Conservation (phyloP, 2,113 vertebrate genomes). For the Onychorhynchus coronatus region DNA sequence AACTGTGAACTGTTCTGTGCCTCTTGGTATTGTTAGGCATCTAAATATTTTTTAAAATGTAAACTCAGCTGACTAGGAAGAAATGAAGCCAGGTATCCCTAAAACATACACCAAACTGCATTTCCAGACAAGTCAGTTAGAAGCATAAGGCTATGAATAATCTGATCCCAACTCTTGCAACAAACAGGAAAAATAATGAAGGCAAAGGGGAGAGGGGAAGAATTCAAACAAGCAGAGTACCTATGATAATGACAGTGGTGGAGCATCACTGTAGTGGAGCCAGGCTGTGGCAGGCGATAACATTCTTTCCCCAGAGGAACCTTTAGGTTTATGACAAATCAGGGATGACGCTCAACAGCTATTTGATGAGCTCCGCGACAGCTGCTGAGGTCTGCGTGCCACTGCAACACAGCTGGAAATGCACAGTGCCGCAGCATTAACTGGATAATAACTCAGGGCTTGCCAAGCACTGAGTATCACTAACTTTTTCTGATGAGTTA, state of each 20-base stretch:
- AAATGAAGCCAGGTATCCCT: not conserved
- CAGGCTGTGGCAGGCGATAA: not conserved
- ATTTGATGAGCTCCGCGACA: slow-evolving; percentile 63
- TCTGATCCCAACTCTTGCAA: not conserved
- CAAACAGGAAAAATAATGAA: not conserved
- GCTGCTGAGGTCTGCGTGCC: slow-evolving; percentile 48
- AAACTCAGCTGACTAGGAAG: not conserved
- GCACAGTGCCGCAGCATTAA: slow-evolving; percentile 28
- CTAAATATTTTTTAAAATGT: not conserved
- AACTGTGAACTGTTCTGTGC: not conserved
- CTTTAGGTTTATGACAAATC: slow-evolving; percentile 60
- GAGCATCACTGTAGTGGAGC: not conserved
- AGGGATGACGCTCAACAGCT: slow-evolving; percentile 58
- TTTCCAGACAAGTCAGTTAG: not conserved
- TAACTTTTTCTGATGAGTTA: slow-evolving; percentile 58
- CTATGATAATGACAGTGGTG: not conserved
- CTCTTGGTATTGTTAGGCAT: not conserved
- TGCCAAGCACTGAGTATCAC: slow-evolving; percentile 14
- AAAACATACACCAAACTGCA: not conserved
- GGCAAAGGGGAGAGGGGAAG: not conserved
- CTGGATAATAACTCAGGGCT: slow-evolving; percentile 46
- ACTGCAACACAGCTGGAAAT: slow-evolving; percentile 65
- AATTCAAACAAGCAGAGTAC: not conserved
- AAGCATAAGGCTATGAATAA: slow-evolving; percentile 18
- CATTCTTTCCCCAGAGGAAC: slow-evolving; percentile 44